phyloP scores from a whole-genome alignment of 64 coral and sea anemone genomes.

The Orbicella faveolata region DNA sequence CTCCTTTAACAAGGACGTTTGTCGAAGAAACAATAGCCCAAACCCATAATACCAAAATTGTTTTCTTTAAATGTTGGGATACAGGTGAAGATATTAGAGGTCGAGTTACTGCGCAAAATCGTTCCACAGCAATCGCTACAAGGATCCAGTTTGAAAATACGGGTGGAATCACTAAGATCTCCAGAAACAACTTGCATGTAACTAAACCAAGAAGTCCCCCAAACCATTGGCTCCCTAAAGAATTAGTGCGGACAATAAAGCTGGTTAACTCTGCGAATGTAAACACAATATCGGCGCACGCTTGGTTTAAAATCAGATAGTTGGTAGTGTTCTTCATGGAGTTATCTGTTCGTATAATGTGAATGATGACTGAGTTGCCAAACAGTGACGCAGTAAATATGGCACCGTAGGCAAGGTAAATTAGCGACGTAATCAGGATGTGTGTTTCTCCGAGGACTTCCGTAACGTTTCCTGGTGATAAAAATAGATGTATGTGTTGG shows the following conservation, averaged over 20 bases:
- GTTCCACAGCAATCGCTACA: not conserved
- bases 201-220: not conserved
- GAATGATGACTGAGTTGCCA: not conserved
- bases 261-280: not conserved
- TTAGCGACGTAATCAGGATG: not conserved
- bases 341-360: not conserved
- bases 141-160: not conserved
- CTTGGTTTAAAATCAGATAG: not conserved
- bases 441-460: not conserved
- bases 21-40: not conserved
- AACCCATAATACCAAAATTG: not conserved
- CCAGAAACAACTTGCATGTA: not conserved
- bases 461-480: not conserved
- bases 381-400: not conserved
- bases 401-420: not conserved
- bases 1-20: not conserved
- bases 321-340: not conserved
- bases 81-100: not conserved
- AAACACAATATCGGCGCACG: not conserved
- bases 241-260: not conserved
- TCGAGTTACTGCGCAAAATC: not conserved
- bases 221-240: not conserved
- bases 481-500: not conserved
- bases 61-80: not conserved
- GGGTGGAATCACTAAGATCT: not conserved